Conservation (phyloP, 1,140 invertebrate species). For the Leptinotarsa texana region DNA sequence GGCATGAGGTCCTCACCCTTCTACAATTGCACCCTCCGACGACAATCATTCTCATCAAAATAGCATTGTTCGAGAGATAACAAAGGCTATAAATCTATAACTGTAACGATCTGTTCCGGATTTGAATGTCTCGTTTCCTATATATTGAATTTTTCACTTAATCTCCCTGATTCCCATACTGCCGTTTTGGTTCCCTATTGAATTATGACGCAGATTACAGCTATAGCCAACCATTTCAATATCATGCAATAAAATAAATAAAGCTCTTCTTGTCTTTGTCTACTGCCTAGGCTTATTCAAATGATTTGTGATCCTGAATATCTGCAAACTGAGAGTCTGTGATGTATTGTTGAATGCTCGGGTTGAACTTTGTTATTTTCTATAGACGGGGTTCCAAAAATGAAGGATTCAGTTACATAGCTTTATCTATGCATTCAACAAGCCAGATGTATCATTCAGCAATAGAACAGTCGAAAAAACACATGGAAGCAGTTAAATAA, state of each 20-base stretch:
- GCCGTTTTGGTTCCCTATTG: constrained; percentile 13
- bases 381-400: no score
- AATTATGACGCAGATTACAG: constrained; percentile 31
- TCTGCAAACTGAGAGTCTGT: background rate
- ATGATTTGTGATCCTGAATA: constrained; percentile 14
- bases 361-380: no score
- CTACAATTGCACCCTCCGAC: constrained; percentile 20
- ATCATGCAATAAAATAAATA: constrained; percentile 28
- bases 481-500: no score
- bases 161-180: constrained; percentile 27
- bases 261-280: constrained; percentile 3
- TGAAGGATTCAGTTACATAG: no score
- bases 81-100: constrained; percentile 44
- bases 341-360: no score
- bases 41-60: constrained; percentile 36
- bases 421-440: no score
- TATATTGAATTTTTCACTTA: constrained; percentile 47
- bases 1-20: background rate
- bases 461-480: no score
- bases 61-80: constrained; percentile 37
- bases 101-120: constrained; percentile 45
- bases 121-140: constrained; percentile 38
- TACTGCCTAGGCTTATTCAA: constrained; percentile 11
- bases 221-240: constrained; percentile 15
- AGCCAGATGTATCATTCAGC: no score